Percentiles rank a stretch among this genome's conserved stretches.
Evolutionary conservation across 2,888 invertebrate genomes (phyloP).

Genomic region (Lycocerus yunnanus): DNA sequence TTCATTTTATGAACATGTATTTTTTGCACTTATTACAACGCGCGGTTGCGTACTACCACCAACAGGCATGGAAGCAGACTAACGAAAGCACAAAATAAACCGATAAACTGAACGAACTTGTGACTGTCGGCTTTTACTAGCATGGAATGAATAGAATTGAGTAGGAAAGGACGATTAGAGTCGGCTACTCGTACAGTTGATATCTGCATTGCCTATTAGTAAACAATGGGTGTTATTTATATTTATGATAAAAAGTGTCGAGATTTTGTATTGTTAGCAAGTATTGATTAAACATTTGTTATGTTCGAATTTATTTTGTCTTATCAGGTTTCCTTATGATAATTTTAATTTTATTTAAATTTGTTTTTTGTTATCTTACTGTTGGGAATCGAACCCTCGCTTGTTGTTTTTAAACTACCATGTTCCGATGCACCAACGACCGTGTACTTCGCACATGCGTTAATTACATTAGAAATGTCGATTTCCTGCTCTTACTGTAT

Average conservation of each 20-base stretch:
- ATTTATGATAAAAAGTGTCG: not conserved
- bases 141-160: not conserved
- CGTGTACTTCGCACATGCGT: not conserved
- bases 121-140: not conserved
- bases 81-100: not conserved
- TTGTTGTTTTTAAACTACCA: not conserved
- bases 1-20: not conserved
- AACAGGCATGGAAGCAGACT: slow-evolving; percentile 1
- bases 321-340: not conserved
- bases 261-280: not conserved
- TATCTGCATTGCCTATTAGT: not conserved
- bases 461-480: not conserved
- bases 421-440: not conserved
- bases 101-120: slow-evolving; percentile 3
- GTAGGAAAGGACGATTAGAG: not conserved
- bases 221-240: not conserved
- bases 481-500: not conserved
- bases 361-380: too few species aligned
- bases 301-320: not conserved
- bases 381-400: too few species aligned
- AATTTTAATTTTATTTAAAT: not conserved
- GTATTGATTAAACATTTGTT: not conserved
- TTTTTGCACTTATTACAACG: not conserved
- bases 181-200: not conserved
- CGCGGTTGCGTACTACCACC: slow-evolving; percentile 1